A percentile compares a stretch with the other conserved stretches of the same genome.
phyloP scores from a whole-genome alignment of 2,888 invertebrate species.

The Harpagoxenus sublaevis region DNA sequence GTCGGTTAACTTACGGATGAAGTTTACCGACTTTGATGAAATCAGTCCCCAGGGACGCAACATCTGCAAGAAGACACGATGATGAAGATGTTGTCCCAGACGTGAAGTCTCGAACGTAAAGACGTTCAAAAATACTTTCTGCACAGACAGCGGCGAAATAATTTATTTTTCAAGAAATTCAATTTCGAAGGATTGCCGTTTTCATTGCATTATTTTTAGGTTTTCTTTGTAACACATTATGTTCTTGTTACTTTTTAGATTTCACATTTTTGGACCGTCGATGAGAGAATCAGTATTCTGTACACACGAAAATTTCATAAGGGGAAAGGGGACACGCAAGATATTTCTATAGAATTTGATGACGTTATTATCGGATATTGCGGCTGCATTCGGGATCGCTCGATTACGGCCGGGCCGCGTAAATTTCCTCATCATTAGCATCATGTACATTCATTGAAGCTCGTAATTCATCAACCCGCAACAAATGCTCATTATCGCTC shows the following conservation, averaged over 20 bases:
- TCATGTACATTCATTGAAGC: constrained; percentile 72
- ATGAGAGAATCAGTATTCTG: not conserved
- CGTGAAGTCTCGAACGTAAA: not conserved
- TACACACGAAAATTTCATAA: constrained; percentile 8
- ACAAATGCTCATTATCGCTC: constrained; percentile 69
- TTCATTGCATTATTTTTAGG: not conserved
- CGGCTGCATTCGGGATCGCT: constrained; percentile 70
- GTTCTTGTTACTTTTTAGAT: not conserved
- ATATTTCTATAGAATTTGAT: constrained; percentile 52
- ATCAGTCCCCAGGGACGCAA: constrained; percentile 6
- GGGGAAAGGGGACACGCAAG: not conserved
- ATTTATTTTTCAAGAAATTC: not conserved
- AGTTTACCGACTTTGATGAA: constrained; percentile 14
- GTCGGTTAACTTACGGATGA: constrained; percentile 16
- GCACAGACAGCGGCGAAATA: not conserved
- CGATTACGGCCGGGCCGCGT: constrained; percentile 69
- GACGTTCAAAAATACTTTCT: not conserved
- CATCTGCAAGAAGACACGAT: constrained; percentile 8
- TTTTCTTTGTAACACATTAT: not conserved
- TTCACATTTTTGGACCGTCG: not conserved
- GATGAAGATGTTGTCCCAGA: not conserved
- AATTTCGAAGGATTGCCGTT: not conserved
- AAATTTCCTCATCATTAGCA: constrained; percentile 76
- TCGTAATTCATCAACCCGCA: constrained; percentile 73
- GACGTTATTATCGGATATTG: constrained; percentile 55